A percentile compares a stretch with the other conserved stretches of the same genome.
These are phyloP conservation scores for Istiophorus platypterus DNA, from an alignment of 2,113 vertebrate species.

Conservation along the genomic window DNA sequence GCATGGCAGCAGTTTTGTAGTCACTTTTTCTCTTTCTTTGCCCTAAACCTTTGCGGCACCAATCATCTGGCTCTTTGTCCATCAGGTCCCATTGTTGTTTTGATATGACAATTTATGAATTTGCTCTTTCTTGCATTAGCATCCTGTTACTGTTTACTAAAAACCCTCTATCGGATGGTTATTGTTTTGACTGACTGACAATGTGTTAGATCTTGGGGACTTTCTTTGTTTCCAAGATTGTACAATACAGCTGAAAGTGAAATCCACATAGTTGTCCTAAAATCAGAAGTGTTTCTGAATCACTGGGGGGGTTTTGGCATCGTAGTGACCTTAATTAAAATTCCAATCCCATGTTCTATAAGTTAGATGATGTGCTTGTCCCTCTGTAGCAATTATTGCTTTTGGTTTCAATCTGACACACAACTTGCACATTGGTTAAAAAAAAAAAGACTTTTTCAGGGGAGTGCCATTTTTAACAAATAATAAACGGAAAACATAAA, in stretches of 20 bases:
- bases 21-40: not conserved
- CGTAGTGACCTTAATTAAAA: not conserved
- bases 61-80: not conserved
- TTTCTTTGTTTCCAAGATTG: constrained; percentile 19
- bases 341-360: constrained; percentile 7
- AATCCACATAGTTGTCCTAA: constrained; percentile 27
- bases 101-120: not conserved
- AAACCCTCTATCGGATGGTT: not conserved
- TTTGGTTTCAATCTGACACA: constrained; percentile 22
- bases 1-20: not conserved
- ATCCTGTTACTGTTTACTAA: not conserved
- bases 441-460: not conserved
- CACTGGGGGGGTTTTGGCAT: constrained; percentile 9
- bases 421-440: not conserved
- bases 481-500: not conserved
- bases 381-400: not conserved
- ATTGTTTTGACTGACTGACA: not conserved
- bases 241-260: constrained; percentile 4
- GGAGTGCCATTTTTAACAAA: not conserved
- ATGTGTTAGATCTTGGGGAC: not conserved
- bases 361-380: constrained; percentile 5
- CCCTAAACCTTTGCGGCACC: not conserved
- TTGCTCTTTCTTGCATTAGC: not conserved
- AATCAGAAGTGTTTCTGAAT: constrained; percentile 13
- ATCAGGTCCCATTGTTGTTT: not conserved